A percentile compares a stretch with the other conserved stretches of the same genome.
Evolutionary conservation across 2,888 invertebrate species (phyloP).

Genomic region (Caenorhabditis afra): DNA sequence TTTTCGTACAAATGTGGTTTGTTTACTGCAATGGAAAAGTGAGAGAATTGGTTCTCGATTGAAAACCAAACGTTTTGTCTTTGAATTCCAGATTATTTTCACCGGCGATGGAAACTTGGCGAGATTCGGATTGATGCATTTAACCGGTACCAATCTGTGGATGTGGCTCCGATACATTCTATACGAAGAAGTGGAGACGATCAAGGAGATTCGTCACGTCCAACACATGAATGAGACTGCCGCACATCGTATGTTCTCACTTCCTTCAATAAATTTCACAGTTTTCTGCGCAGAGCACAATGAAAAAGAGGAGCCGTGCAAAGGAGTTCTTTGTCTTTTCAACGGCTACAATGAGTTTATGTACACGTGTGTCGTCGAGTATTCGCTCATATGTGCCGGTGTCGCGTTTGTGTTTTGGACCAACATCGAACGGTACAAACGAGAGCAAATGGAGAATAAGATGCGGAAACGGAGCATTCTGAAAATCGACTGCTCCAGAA

Average conservation of each 20-base stretch:
- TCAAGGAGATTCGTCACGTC: slow-evolving; percentile 65
- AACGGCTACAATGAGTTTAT: slow-evolving; percentile 72
- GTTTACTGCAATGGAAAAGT: slow-evolving; percentile 74
- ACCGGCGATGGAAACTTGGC: slow-evolving; percentile 68
- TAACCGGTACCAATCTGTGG: slow-evolving; percentile 71
- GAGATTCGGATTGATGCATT: slow-evolving; percentile 70
- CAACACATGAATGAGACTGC: slow-evolving; percentile 25
- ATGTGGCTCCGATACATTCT: slow-evolving; percentile 73
- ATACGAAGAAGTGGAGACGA: slow-evolving; percentile 71
- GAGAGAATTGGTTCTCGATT: background rate
- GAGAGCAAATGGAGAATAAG: slow-evolving; percentile 48
- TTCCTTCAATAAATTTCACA: background rate
- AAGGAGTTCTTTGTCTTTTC: slow-evolving; percentile 69
- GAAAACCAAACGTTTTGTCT: background rate
- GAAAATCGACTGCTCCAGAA: slow-evolving; percentile 72
- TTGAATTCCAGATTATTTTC: slow-evolving; percentile 69
- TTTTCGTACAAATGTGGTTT: slow-evolving; percentile 74
- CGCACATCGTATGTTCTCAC: background rate
- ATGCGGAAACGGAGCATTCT: slow-evolving; percentile 67
- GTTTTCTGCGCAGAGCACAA: slow-evolving; percentile 26
- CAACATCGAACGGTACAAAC: slow-evolving; percentile 58
- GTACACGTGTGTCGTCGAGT: slow-evolving; percentile 74
- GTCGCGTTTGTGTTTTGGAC: slow-evolving; percentile 73
- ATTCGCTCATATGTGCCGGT: slow-evolving; percentile 72
- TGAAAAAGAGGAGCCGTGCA: slow-evolving; percentile 55